These are phyloP conservation scores for Cephus pulcher DNA, from an alignment of 2,888 invertebrate species.

Conservation along the genomic window DNA sequence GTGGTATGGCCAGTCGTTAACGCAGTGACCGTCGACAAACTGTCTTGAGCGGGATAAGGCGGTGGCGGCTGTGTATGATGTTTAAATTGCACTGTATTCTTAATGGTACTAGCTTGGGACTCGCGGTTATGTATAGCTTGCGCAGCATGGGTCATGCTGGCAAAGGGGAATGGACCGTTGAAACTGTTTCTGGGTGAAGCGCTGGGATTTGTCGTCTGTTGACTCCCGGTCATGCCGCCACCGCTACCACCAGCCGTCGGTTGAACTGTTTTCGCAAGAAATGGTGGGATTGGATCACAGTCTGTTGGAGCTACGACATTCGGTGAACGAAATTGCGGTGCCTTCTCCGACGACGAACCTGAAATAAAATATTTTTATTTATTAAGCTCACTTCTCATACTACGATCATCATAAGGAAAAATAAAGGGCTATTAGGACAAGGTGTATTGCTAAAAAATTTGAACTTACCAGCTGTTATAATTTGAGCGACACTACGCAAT, in stretches of 20 bases:
- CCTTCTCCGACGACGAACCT: conserved; percentile 63
- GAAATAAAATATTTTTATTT: conserved; percentile 15
- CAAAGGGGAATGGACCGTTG: conserved; percentile 83
- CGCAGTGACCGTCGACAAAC: conserved; percentile 58
- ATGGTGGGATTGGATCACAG: conserved; percentile 71
- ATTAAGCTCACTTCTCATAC: no score
- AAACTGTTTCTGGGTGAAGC: conserved; percentile 65
- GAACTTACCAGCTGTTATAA: conserved; percentile 58
- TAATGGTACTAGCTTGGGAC: conserved; percentile 53
- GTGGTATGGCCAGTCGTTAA: conserved; percentile 52
- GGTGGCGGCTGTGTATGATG: conserved; percentile 65
- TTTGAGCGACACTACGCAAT: conserved; percentile 61
- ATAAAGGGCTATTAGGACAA: neutral
- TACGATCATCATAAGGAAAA: neutral
- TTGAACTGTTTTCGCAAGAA: conserved; percentile 57
- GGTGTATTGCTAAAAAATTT: neutral
- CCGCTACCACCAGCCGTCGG: conserved; percentile 48
- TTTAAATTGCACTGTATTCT: conserved; percentile 53
- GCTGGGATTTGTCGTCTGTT: conserved; percentile 61
- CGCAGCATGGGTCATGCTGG: conserved; percentile 89
- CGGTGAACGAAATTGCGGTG: conserved; percentile 78
- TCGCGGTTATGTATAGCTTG: conserved; percentile 85
- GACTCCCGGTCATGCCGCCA: conserved; percentile 44
- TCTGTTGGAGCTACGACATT: conserved; percentile 91
- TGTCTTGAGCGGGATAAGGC: conserved; percentile 66